Evolutionary conservation across 2,888 invertebrate species (phyloP).

Genomic region (Apodemia hepburni): DNA sequence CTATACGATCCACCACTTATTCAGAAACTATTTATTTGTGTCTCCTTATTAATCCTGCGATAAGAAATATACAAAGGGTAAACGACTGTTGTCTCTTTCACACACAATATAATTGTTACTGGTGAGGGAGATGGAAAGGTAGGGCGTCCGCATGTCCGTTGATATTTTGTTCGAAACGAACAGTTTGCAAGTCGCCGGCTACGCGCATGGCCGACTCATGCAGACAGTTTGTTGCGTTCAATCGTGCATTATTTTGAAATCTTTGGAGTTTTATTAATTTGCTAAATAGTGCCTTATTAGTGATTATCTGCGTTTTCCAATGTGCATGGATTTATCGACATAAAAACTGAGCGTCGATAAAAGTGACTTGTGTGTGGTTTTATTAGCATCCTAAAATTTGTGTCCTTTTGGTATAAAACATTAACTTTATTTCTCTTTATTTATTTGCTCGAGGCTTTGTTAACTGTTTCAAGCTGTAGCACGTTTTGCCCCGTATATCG

Average conservation of each 20-base stretch:
- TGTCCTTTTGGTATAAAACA: slow-evolving; percentile 74
- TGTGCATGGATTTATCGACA: slow-evolving; percentile 62
- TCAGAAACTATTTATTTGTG: slow-evolving; percentile 68
- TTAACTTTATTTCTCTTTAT: slow-evolving; percentile 48
- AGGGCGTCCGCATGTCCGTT: slow-evolving; percentile 72
- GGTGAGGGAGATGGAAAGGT: slow-evolving; percentile 68
- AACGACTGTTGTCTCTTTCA: slow-evolving; percentile 53
- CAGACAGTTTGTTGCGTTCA: slow-evolving; percentile 67
- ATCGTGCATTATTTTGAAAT: slow-evolving; percentile 60
- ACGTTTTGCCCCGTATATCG: slow-evolving; percentile 67
- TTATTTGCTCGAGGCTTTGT: slow-evolving; percentile 50
- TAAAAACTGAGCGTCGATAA: slow-evolving; percentile 48
- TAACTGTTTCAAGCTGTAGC: slow-evolving; percentile 55
- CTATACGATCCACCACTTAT: slow-evolving; percentile 67
- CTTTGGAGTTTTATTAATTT: slow-evolving; percentile 54
- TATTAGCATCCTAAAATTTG: slow-evolving; percentile 51
- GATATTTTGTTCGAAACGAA: slow-evolving; percentile 67
- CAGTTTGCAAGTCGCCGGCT: slow-evolving; percentile 79
- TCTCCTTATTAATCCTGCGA: slow-evolving; percentile 72
- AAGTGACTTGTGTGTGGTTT: slow-evolving; percentile 54
- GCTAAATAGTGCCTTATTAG: slow-evolving; percentile 66
- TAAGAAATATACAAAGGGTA: slow-evolving; percentile 57
- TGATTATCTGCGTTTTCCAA: slow-evolving; percentile 61
- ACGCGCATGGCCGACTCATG: slow-evolving; percentile 65
- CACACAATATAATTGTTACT: slow-evolving; percentile 41